Base-by-base conservation (phyloP, 1,140 invertebrate species). In the Drosophila gunungcola region DNA sequence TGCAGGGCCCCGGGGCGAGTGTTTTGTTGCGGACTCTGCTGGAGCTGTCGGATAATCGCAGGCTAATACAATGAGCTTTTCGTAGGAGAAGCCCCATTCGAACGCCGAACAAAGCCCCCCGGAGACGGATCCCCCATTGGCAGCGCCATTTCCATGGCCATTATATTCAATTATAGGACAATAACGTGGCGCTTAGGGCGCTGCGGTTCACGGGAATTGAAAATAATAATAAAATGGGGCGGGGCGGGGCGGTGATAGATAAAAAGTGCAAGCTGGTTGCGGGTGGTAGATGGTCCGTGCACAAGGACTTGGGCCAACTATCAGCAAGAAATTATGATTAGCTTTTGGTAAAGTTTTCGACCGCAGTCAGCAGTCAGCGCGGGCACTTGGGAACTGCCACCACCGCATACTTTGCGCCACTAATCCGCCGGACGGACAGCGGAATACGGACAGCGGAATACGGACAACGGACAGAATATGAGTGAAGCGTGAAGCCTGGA, bases 121-220 rank as follows among this genome's bases (percentile, higher is more conserved):
- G 72, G 61, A 75, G 62, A 65, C 61, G 60, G 67, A 69, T 70
- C 72, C 73, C 72, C 73, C 73, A 68, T 60, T 70, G 64, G 76
- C 67, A 70, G 70, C 56, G 79, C 72, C 72, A 83, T 88, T 88
- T 83, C 77, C 67, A 77, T 82, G 69, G 84, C 83, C 72, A 83
- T 88, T 88, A 89, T 80, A 88, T 88, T 88, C 83, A 88, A 88
- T 88, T 88, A 88, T 81, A 88, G 52, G 84, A 89, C 84, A 89
- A 88, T 88, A 88, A 88, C 72, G 83, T 76, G 67, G 79, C 62
- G 79, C 83, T 88, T 83, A 88, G 78, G 83, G 84, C 75, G 65
- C 45, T 88, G 75, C 75, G 75, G 84, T 79, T 79, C 63, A 73
- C 80, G 63, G 74, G 78, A 88, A 89, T 88, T 88, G 83, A 88